Percentiles rank a stretch among this genome's conserved stretches.
Conservation (phyloP, 2,113 vertebrate species). For the Malurus cyaneus region DNA sequence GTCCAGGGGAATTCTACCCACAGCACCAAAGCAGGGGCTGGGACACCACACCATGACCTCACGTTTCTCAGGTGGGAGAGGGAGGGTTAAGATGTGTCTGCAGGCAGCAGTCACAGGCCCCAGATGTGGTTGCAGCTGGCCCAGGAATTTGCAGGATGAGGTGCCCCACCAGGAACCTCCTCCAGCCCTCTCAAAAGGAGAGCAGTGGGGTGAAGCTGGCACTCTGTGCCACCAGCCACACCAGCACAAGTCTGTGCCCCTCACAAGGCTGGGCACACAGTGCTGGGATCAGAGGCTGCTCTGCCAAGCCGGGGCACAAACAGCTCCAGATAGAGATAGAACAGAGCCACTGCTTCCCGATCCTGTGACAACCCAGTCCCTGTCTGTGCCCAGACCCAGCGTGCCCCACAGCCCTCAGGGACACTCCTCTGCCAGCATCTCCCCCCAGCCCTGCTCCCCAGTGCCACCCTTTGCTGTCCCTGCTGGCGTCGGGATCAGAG, state of each 20-base stretch:
- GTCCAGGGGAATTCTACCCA: neutral
- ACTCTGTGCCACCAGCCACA: neutral
- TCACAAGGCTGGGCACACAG: rapidly evolving
- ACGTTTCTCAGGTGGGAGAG: neutral
- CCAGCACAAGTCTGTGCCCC: neutral
- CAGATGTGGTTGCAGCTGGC: neutral
- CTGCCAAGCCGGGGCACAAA: too few relatives aligned
- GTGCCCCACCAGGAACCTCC: neutral
- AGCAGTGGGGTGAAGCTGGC: neutral
- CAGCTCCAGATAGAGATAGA: neutral
- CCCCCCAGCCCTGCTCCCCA: too few relatives aligned
- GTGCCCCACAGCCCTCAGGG: neutral
- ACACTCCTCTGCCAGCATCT: neutral
- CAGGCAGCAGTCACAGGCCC: rapidly evolving
- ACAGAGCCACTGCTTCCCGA: neutral
- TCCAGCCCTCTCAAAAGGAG: neutral
- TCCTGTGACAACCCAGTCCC: neutral
- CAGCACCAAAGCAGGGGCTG: neutral
- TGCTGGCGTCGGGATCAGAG: rapidly evolving
- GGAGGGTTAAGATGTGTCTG: neutral
- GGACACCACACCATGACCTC: neutral
- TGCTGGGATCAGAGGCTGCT: rapidly evolving
- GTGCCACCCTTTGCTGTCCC: neutral
- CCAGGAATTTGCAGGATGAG: neutral
- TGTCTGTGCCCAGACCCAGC: neutral